phyloP scores from a whole-genome alignment of 2,888 invertebrate species.

The Strigamia crassipes region DNA sequence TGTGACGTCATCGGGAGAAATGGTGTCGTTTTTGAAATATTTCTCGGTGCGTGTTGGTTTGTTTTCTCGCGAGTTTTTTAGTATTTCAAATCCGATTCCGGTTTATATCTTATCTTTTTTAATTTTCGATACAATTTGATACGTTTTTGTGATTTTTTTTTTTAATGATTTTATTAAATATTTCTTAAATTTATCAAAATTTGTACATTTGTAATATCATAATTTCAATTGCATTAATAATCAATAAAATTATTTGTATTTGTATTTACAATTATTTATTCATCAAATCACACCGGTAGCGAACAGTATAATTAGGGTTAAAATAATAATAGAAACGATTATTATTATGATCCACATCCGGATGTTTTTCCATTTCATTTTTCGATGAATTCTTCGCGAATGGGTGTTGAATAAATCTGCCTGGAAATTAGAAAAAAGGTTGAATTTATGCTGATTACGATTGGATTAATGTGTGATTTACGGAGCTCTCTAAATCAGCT shows the following conservation, averaged over 20 bases:
- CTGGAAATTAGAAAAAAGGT: background rate
- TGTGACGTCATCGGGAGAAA: background rate
- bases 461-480: background rate
- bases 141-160: background rate
- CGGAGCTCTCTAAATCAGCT: background rate
- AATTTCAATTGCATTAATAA: too few species aligned
- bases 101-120: background rate
- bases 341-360: background rate
- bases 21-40: background rate
- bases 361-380: conserved; percentile 13
- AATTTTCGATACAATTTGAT: background rate
- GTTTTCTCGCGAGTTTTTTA: too few species aligned
- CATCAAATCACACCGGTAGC: background rate
- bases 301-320: background rate
- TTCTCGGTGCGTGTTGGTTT: too few species aligned
- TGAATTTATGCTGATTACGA: too few species aligned
- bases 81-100: too few species aligned
- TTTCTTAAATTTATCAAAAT: too few species aligned
- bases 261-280: background rate
- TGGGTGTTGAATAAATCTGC: background rate
- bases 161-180: background rate
- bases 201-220: too few species aligned
- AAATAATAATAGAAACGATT: background rate
- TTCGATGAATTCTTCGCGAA: background rate
- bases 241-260: background rate